Evolutionary conservation across 2,888 invertebrate genomes (phyloP).

Genomic region (Drosophila subsilvestris): DNA sequence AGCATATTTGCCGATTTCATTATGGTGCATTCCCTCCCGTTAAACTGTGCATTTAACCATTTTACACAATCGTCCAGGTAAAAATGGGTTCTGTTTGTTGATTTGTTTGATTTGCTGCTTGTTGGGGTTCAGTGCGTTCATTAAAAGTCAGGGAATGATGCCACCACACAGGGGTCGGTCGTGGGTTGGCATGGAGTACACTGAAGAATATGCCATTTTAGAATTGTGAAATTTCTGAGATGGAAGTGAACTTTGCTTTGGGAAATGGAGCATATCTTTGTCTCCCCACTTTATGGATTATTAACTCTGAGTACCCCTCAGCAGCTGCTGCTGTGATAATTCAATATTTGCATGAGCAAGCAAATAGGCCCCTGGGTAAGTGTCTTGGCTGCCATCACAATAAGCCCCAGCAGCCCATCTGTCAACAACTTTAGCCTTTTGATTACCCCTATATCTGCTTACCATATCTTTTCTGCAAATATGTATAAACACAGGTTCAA

Average conservation of each 20-base stretch:
- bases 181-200: background rate
- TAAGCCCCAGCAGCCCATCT: background rate
- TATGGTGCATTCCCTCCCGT: slow-evolving; percentile 54
- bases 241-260: background rate
- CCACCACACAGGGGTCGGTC: background rate
- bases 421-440: background rate
- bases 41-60: slow-evolving; percentile 50
- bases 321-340: slow-evolving; percentile 18
- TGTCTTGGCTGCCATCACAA: slow-evolving; percentile 16
- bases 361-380: slow-evolving; percentile 13
- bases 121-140: slow-evolving; percentile 21
- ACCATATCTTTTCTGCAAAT: background rate
- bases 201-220: too few relatives aligned
- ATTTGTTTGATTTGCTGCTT: slow-evolving; percentile 14
- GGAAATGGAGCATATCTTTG: slow-evolving; percentile 8
- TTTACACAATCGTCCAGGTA: slow-evolving; percentile 57
- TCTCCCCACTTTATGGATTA: slow-evolving; percentile 7
- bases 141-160: background rate
- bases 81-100: slow-evolving; percentile 39
- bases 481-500: background rate
- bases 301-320: slow-evolving; percentile 7
- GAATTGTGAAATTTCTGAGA: too few relatives aligned
- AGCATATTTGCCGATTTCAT: slow-evolving; percentile 73
- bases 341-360: slow-evolving; percentile 36
- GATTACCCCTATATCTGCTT: background rate